These are phyloP conservation scores for Dinocampus coccinellae DNA, from an alignment of 2,888 invertebrate genomes.

Conservation along the genomic window DNA sequence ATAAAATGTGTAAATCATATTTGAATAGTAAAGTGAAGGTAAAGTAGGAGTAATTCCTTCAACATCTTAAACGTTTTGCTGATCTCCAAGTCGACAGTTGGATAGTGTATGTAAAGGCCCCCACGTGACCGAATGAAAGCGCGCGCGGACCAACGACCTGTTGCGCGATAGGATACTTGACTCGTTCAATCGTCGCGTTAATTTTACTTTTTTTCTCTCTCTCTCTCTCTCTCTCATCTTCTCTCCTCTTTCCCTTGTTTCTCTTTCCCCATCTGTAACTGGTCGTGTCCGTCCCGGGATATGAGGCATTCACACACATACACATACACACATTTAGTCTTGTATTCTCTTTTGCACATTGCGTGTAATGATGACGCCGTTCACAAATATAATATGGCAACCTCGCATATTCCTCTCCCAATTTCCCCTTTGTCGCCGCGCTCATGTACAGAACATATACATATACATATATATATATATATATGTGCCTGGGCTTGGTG, in stretches of 20 bases:
- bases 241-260: not conserved
- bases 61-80: not conserved
- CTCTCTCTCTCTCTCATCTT: no score
- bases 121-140: slow-evolving; percentile 31
- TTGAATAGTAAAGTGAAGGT: no score
- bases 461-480: not conserved
- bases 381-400: slow-evolving; percentile 42
- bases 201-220: slow-evolving; percentile 34
- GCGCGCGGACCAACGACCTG: slow-evolving; percentile 58
- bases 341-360: not conserved
- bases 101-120: not conserved
- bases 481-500: slow-evolving; percentile 42
- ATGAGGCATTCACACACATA: slow-evolving; percentile 28
- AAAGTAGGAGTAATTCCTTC: no score
- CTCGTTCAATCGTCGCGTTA: slow-evolving; percentile 47
- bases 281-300: slow-evolving; percentile 25
- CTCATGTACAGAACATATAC: slow-evolving; percentile 32
- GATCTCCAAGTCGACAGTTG: not conserved
- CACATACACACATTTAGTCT: slow-evolving; percentile 14
- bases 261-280: not conserved
- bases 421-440: slow-evolving; percentile 23
- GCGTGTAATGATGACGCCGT: slow-evolving; percentile 24
- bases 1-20: no score
- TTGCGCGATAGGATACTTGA: slow-evolving; percentile 50
- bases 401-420: slow-evolving; percentile 37